phyloP scores from a whole-genome alignment of 2,113 vertebrate genomes.

The Ptyas mucosa region DNA sequence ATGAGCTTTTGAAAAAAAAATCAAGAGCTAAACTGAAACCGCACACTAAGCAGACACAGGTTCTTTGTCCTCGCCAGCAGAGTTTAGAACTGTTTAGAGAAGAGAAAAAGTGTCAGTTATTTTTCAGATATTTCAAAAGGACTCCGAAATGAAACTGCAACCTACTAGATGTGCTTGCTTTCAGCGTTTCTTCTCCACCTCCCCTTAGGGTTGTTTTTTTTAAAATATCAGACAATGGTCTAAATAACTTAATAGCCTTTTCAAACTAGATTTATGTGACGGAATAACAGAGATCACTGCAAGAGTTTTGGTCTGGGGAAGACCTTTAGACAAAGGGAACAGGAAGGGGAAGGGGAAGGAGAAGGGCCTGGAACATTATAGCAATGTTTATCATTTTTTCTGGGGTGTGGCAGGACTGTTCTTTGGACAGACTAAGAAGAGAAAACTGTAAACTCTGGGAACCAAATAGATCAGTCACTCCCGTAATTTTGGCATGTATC shows the following conservation, averaged over 20 bases:
- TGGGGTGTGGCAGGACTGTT: background rate
- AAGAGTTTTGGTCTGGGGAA: background rate
- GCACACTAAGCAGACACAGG: background rate
- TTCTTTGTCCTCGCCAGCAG: background rate
- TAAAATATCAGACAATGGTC: background rate
- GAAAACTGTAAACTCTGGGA: background rate
- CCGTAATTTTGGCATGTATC: background rate
- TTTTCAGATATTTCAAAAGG: background rate
- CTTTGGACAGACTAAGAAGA: background rate
- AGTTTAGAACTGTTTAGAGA: background rate
- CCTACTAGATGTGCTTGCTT: background rate
- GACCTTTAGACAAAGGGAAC: background rate
- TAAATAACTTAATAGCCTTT: background rate
- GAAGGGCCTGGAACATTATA: background rate
- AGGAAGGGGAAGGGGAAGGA: background rate
- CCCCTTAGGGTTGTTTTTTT: background rate
- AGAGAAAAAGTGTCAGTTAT: background rate
- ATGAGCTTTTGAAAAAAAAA: background rate
- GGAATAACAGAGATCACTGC: background rate
- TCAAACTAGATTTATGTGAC: background rate
- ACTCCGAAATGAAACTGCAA: background rate
- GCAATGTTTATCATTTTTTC: conserved; percentile 11
- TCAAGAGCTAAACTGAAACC: background rate
- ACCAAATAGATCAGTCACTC: conserved; percentile 39
- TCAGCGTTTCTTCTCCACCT: background rate